Conservation (phyloP, 2,113 vertebrate genomes). For the Oreochromis tanganicae region DNA sequence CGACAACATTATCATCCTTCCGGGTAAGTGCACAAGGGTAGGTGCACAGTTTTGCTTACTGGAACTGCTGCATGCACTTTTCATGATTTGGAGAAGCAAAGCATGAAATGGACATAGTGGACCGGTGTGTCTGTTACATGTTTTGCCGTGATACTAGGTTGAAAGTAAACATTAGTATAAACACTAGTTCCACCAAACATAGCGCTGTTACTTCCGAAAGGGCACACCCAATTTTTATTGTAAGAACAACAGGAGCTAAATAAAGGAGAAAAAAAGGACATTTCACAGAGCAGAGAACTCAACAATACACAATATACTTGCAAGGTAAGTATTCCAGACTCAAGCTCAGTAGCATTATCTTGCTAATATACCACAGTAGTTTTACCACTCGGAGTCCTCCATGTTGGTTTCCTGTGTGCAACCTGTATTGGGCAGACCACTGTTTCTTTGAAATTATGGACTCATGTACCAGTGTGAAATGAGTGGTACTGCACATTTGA, state of each 20-base stretch:
- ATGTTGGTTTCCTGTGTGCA: neutral
- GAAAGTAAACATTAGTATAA: too few relatives aligned
- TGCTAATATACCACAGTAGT: neutral
- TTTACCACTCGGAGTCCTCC: rapidly evolving
- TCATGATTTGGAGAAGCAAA: neutral
- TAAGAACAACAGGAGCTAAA: neutral
- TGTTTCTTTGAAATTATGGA: neutral
- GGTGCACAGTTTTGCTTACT: neutral
- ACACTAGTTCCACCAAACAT: neutral
- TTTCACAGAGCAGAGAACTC: rapidly evolving
- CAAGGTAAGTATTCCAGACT: neutral
- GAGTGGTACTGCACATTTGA: neutral
- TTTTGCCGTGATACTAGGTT: too few relatives aligned
- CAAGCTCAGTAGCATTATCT: neutral
- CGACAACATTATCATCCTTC: too few relatives aligned
- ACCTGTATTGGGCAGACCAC: neutral
- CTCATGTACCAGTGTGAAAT: neutral
- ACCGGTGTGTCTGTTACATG: neutral
- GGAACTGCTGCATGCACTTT: neutral
- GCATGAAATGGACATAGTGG: neutral
- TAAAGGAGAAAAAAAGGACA: rapidly evolving
- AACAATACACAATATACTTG: rapidly evolving
- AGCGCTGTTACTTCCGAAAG: rapidly evolving
- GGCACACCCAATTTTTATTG: neutral
- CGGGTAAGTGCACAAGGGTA: too few relatives aligned